Evolutionary conservation across 2,888 invertebrate species (phyloP).

Genomic region (Euplexia lucipara): DNA sequence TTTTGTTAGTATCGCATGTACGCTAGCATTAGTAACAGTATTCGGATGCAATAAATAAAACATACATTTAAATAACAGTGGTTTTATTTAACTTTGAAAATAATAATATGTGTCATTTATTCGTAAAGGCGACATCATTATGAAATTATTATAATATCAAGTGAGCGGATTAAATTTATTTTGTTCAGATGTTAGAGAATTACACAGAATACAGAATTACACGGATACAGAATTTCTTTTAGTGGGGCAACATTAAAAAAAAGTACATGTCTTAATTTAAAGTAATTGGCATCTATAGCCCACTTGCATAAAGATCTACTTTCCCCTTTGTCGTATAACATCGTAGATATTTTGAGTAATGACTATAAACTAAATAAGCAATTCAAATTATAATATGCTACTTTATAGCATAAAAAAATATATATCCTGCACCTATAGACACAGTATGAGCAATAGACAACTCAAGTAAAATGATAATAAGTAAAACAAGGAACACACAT

Average conservation of each 20-base stretch:
- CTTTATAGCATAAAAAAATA: background rate
- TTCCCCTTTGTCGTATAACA: slow-evolving; percentile 27
- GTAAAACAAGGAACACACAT: too few species aligned
- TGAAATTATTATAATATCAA: background rate
- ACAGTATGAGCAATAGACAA: too few species aligned
- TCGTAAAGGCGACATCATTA: background rate
- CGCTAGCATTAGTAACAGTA: slow-evolving; percentile 86
- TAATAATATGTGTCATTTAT: slow-evolving; percentile 37
- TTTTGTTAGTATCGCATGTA: slow-evolving; percentile 83
- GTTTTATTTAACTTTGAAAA: slow-evolving; percentile 60
- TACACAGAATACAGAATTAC: too few species aligned
- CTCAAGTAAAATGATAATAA: too few species aligned
- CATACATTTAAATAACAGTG: slow-evolving; percentile 72
- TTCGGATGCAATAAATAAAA: slow-evolving; percentile 89
- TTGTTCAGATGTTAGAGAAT: too few species aligned
- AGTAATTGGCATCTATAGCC: background rate
- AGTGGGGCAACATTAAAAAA: too few species aligned
- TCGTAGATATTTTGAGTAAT: background rate
- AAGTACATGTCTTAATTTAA: too few species aligned
- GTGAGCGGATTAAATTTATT: background rate
- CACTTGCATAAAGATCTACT: slow-evolving; percentile 21
- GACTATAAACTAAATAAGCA: slow-evolving; percentile 18
- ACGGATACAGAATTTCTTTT: too few species aligned
- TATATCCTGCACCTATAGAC: background rate
- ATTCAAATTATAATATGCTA: background rate